Percentiles rank a stretch among this genome's conserved stretches.
phyloP scores from a whole-genome alignment of 30 jellyfish, hydroid and myxozoan genomes.

The Aurelia coerulea region DNA sequence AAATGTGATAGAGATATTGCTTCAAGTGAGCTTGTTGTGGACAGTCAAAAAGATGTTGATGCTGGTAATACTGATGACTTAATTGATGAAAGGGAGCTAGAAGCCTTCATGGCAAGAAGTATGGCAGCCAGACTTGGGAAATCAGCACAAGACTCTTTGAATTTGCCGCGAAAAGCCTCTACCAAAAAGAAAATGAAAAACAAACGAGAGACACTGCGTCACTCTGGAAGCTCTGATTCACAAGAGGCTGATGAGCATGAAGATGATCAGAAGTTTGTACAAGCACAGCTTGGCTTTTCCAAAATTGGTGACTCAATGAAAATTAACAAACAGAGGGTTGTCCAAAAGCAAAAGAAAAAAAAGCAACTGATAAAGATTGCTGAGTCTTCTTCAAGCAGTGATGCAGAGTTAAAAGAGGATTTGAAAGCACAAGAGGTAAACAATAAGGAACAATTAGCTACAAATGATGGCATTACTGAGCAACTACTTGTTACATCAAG shows the following conservation, averaged over 20 bases:
- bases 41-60: slow-evolving; percentile 9
- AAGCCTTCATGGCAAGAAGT: slow-evolving; percentile 34
- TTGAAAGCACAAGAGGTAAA: background rate
- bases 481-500: background rate
- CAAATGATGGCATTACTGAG: too few relatives aligned
- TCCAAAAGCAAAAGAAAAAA: slow-evolving; percentile 24
- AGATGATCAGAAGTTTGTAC: slow-evolving; percentile 1
- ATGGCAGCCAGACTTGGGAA: slow-evolving; percentile 47
- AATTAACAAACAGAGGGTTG: slow-evolving; percentile 27
- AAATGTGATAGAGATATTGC: background rate
- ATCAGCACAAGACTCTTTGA: slow-evolving; percentile 64
- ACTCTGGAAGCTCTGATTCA: slow-evolving; percentile 43
- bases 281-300: slow-evolving; percentile 58
- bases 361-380: slow-evolving; percentile 29
- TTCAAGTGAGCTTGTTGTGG: background rate
- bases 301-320: slow-evolving; percentile 61
- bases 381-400: slow-evolving; percentile 45
- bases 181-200: slow-evolving; percentile 57
- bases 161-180: slow-evolving; percentile 60
- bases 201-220: slow-evolving; percentile 34
- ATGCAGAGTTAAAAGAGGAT: slow-evolving; percentile 9
- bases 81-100: slow-evolving; percentile 35
- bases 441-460: too few relatives aligned
- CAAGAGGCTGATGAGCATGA: slow-evolving; percentile 42
- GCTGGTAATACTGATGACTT: slow-evolving; percentile 31